Evolutionary conservation across 2,888 invertebrate genomes (phyloP), one percentile per base, ranked within the genome.

Genomic region (Capitulum mitella): DNA sequence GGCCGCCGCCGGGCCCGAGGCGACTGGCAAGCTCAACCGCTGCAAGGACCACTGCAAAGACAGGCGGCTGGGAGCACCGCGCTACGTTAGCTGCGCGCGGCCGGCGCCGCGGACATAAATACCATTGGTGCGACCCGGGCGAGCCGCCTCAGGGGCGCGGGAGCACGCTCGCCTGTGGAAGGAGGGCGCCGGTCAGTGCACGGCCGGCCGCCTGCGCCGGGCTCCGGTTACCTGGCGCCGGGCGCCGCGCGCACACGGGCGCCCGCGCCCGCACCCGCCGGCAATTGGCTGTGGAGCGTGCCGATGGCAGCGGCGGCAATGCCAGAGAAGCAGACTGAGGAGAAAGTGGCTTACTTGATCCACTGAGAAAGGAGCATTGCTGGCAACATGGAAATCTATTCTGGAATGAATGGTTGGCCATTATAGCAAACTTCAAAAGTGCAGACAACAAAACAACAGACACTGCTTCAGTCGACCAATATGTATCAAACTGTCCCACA

Each of bases 301-400:
- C 14, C 61, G 22, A 8, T 29, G 22, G 29, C 6, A 22, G 5
- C 29, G 14, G 8, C 32, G 34, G 34, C 32, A 64, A 64, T 19
- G 64, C 29, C 54, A 61, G 61, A 8, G 32, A 16, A 6, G 32
- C 12, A 29, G 34, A 34, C 16, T 19, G 32, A 19, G n/a, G 58
- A 29, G n/a, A 58, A 58, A n/a, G n/a, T n/a, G n/a, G 32, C 64
- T 64, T 64, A 64, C 64, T 64, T 64, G 64, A 64, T 64, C 64
- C 64, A 34, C 64, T 34, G 22, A 64, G 16, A 58, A 29, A 29
- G 34, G 34, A 19, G 64, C 34, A 32, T 34, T 22, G 19, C 16
- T 34, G 34, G 29, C 51, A 19, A 64, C 29, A 34, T 32, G 34
- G 32, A 64, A 34, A 32, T 14, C 32, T 34, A 29, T 58, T 64